A percentile compares a stretch with the other conserved stretches of the same genome.
These are phyloP conservation scores for Dicrurus megarhynchus DNA, from an alignment of 2,113 vertebrate species.

Conservation along the genomic window DNA sequence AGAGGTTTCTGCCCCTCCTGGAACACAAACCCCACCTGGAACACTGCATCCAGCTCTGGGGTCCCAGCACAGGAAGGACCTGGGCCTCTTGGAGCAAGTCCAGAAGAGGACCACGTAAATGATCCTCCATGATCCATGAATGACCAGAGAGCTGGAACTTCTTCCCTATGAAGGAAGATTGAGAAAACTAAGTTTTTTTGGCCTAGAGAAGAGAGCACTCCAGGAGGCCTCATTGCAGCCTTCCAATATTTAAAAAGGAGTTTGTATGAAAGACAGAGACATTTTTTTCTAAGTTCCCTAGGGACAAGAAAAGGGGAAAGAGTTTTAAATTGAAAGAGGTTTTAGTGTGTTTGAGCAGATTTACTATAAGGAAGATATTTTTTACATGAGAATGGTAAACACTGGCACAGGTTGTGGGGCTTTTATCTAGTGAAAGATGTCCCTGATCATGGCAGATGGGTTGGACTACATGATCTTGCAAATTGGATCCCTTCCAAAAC, in stretches of 20 bases:
- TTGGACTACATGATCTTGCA: background rate
- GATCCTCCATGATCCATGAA: background rate
- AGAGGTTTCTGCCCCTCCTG: background rate
- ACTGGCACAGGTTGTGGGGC: background rate
- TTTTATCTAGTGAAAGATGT: background rate
- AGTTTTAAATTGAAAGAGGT: background rate
- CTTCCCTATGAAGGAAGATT: background rate
- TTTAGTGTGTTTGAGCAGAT: background rate
- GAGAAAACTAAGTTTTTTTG: background rate
- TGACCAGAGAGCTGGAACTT: background rate
- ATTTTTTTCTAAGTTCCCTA: background rate
- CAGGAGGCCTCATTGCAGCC: background rate
- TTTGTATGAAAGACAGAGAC: background rate
- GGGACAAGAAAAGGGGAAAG: background rate
- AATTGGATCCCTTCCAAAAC: background rate
- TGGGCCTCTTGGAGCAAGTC: accelerated
- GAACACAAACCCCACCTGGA: background rate
- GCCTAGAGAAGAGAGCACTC: background rate
- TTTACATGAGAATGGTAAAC: background rate
- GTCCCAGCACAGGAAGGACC: background rate
- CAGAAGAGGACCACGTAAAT: background rate
- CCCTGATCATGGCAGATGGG: background rate
- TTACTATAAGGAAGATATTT: background rate
- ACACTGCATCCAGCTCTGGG: background rate
- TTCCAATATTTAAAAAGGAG: background rate